Evolutionary conservation across 2,113 vertebrate genomes (phyloP), one percentile per base, ranked within the genome.

Genomic region (Odontophorus gujanensis): DNA sequence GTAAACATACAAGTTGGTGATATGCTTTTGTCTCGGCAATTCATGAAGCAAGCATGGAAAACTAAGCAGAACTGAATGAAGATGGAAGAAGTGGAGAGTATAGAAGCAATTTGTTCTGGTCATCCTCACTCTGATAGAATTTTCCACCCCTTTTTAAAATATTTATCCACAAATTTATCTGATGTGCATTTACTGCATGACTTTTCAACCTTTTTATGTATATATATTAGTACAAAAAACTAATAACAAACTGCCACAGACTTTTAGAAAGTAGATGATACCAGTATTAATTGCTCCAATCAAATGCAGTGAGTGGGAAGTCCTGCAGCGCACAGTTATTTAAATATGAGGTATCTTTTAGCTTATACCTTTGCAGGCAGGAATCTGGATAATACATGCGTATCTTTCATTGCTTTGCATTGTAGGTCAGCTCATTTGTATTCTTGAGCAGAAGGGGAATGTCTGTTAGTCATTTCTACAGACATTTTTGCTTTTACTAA

Each of bases 261-360:
- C 34, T 89, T 42, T 85, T 81, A 96, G 81, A 76, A 95, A 91
- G 38, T 51, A 87, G 85, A 71, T 77, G 50, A 95, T 85, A 10
- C 48, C 20, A 24, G 19, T 80, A 91, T 87, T 83, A 93, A 92
- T 73, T 87, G 24, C 26, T 63, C 20, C 34, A 75, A 75, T 86
- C 32, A 75, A 82, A 79, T 63, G 62, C 7, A 17, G 4, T 67
- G 93, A 95, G 2, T 40, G 81, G 68, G 22, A 89, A 91, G 47
- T 71, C 47, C 25, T 72, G 30, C 10, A 87, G 57, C 24, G 73
- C 3, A 1, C 7, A 4, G 34, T 93, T 81, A 48, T 92, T 92
- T 92, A 90, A 81, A 76, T 72, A 68, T 32, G 26, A 89, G 71
- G 72, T 36, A 68, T 67, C 17, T 90, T 93, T 89, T 34, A 66